Base-by-base conservation (phyloP, 2,888 invertebrate genomes). In the Epicampocera succincta region DNA sequence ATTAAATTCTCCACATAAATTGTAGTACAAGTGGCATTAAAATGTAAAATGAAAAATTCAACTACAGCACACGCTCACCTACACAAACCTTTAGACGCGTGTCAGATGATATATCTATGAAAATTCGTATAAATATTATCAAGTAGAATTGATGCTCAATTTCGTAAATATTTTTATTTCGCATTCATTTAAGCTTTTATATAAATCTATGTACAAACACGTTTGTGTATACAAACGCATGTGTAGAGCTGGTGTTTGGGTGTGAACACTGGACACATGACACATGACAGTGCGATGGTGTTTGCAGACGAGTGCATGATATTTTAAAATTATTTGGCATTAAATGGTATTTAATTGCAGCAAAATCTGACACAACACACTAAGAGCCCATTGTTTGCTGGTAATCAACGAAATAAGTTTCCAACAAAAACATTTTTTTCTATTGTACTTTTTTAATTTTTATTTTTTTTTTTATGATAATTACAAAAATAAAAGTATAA, bases 311-410 rank as follows among this genome's bases (percentile, higher is more conserved):
- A 40, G 40, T 56, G 40, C 72, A 61, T 73, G 77, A 63, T 68
- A 56, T 68, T 81, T 81, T 68, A 52, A 77, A 48, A 63, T 58
- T 63, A 63, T 77, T 68, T 73, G 77, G 68, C 68, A 77, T 77
- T 81, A 77, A 77, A 73, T 68, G 42, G 63, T 50, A 77, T 77
- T 76, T 76, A 76, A 75, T 71, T 75, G 75, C 44, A 71, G 71
- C 38, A 52, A 63, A n/a, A 40, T 15, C 66, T 66, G 75, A 72
- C 81, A 76, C 68, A 68, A 76, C 68, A 68, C 73, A 72, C 48
- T 73, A 69, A 42, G 73, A 33, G 9, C 52, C 42, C 58, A 8
- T 68, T 12, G 12, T 61, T 60, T 75, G 33, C 52, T 38, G 50
- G 58, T 50, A 69, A 65, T 50, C 48, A 61, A 63, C 61, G 61